phyloP scores from a whole-genome alignment of 1,140 invertebrate genomes.

The Drosophila arizonae region DNA sequence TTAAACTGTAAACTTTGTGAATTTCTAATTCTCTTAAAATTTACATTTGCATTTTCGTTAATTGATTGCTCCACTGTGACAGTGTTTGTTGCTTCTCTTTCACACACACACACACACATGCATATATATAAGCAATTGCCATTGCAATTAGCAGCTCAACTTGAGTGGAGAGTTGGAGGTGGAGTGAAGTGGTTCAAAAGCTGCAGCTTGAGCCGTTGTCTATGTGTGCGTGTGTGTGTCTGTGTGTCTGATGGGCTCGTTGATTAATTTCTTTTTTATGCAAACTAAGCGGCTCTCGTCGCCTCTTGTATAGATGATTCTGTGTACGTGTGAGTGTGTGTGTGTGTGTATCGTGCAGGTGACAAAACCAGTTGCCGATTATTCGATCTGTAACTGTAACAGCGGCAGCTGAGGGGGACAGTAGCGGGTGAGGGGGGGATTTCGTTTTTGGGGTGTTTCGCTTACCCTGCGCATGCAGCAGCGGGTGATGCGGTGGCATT shows the following conservation, averaged over 20 bases:
- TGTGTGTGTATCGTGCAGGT: slow-evolving; percentile 50
- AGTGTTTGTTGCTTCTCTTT: slow-evolving; percentile 13
- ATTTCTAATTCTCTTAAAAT: neutral
- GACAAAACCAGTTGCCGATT: slow-evolving; percentile 73
- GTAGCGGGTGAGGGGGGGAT: neutral
- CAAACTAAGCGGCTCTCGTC: slow-evolving; percentile 59
- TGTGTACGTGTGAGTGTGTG: neutral
- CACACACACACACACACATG: neutral
- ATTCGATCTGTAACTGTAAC: slow-evolving; percentile 51
- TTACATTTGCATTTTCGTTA: neutral
- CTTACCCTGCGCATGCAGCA: slow-evolving; percentile 81
- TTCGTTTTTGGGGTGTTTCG: slow-evolving; percentile 8
- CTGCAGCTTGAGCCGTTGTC: slow-evolving; percentile 19
- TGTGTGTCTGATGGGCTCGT: slow-evolving; percentile 44
- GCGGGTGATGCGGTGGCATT: slow-evolving; percentile 58
- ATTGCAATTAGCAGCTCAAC: slow-evolving; percentile 77
- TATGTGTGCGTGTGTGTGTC: slow-evolving; percentile 22
- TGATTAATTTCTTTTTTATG: slow-evolving; percentile 77
- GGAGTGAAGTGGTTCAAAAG: slow-evolving; percentile 34
- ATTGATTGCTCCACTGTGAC: slow-evolving; percentile 16
- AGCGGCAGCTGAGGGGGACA: neutral
- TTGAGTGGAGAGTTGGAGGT: slow-evolving; percentile 53
- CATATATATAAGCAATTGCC: slow-evolving; percentile 49
- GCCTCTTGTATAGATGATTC: neutral
- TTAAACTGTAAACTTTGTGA: too few relatives aligned